Evolutionary conservation across 2,888 invertebrate genomes (phyloP), one percentile per base, ranked within the genome.

Genomic region (Heterodera filipjevi): DNA sequence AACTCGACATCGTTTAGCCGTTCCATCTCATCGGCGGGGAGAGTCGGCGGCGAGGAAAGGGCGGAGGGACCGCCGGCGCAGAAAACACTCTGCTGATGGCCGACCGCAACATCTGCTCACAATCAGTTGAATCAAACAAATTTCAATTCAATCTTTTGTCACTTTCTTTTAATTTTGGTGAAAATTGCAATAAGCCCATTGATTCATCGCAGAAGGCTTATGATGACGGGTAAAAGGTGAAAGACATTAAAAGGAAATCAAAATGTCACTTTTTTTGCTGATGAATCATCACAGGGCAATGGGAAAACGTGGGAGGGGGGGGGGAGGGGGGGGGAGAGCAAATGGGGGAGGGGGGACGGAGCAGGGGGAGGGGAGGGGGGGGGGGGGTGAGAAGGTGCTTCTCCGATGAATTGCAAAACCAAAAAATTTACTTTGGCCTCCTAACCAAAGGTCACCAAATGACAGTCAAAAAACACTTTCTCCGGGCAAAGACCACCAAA

Each of bases 1-100:
- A 89, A 82, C 22, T 84, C 82, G 16, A 46, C n/a, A 66, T 84
- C 85, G 59, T 59, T 75, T n/a, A 39, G 74, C 19, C 68, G 53
- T 27, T 77, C 78, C 14, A 78, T 78, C 46, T 79, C 76, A 6
- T 66, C 44, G 27, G 32, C 44, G n/a, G n/a, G 39, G n/a, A 49
- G 44, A 46, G 35, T 46, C n/a, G 64, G 64, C 35, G n/a, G 53
- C 39, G 53, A 71, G 19, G 32, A 72, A 72, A 35, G 53, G 8
- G 22, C 33, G 39, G n/a, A n/a, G 22, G 32, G 33, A 72, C 53
- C 22, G 32, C 19, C 53, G 10, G 49, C 22, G 30, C 39, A 44
- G n/a, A 44, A 49, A 30, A 71, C 44, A 71, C 30, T 71, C 32
- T 39, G 71, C 32, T 39, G 71, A 44, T 71, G 71, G 8, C 71